A percentile compares a stretch with the other conserved stretches of the same genome.
Evolutionary conservation across 2,797 vertebrate genomes (phyloP).

Genomic region (Pelochelys cantorii): DNA sequence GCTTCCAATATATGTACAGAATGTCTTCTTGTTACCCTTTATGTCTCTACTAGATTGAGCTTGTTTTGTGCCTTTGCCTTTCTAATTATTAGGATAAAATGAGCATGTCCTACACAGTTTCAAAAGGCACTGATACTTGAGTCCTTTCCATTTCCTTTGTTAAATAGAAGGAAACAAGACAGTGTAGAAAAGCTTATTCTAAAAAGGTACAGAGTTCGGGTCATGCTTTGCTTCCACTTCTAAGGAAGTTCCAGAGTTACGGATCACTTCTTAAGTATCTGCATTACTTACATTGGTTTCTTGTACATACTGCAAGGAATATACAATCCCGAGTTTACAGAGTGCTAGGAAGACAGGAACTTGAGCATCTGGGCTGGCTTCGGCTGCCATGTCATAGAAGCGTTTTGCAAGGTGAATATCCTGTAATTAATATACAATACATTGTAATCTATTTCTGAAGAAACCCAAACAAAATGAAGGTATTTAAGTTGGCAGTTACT

Average conservation of each 20-base stretch:
- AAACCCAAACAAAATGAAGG: not conserved
- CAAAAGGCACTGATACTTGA: not conserved
- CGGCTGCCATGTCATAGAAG: slow-evolving; percentile 99
- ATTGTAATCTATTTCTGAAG: not conserved
- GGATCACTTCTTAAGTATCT: not conserved
- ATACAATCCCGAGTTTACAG: slow-evolving; percentile 93
- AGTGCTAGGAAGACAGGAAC: slow-evolving; percentile 97
- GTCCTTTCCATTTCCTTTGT: not conserved
- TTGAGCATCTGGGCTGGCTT: slow-evolving; percentile 97
- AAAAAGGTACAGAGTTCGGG: not conserved
- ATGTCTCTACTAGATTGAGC: no score
- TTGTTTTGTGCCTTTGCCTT: no score
- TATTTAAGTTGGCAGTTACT: not conserved
- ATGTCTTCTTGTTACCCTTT: no score
- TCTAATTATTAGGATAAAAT: not conserved
- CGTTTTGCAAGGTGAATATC: slow-evolving; percentile 98
- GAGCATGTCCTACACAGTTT: not conserved
- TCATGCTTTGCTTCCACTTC: not conserved
- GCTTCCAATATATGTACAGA: no score
- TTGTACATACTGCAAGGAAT: slow-evolving; percentile 91
- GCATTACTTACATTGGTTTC: slow-evolving; percentile 92
- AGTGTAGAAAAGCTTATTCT: not conserved
- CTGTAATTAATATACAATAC: slow-evolving; percentile 76
- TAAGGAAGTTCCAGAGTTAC: not conserved
- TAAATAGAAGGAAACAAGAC: not conserved